Base-by-base conservation (phyloP, 2,113 vertebrate species). In the Andinoacara biseriatus region DNA sequence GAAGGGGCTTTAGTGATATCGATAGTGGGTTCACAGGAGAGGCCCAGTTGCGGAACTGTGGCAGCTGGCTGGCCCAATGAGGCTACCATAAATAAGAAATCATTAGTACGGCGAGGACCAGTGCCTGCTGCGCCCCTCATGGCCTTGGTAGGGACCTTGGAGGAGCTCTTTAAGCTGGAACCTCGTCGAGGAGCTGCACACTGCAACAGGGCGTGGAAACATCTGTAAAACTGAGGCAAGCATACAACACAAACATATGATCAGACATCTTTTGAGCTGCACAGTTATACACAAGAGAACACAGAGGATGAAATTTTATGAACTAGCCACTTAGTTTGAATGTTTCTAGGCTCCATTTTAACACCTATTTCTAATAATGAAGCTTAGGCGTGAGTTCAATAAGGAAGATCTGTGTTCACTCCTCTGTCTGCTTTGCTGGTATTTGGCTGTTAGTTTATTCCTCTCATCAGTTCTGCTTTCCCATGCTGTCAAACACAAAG, bases 191-290 rank as follows among this genome's bases (percentile, higher is more conserved):
- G 75, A 54, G 88, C 38, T n/a, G 90, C 81, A 61, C 96, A 96
- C n/a, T 54, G 86, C 15, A 96, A 72, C 58, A 97, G 84, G 0
- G 83, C 93, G 77, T 91, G 88, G 85, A 97, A 96, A 84, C 96
- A 96, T 87, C 96, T 96, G 94, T 96, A 95, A 92, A 97, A 97
- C 96, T 96, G 84, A 78, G 77, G 62, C 86, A 86, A 81, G 56
- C 52, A 87, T 11, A 83, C 13, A 67, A 40, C 14, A 84, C 31
- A 90, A 74, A 57, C 10, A 63, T 18, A 10, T 52, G 63, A 83
- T 91, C 57, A 87, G 31, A 81, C 79, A 81, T 72, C 40, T 31
- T 9, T 35, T 18, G 18, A 26, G 26, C 63, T 67, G 7, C 46
- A 17, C 10, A 20, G 6, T 38, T 26, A 54, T 29, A 46, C 24